phyloP scores from a whole-genome alignment of 2,113 vertebrate genomes.

The Puffinus mauretanicus region DNA sequence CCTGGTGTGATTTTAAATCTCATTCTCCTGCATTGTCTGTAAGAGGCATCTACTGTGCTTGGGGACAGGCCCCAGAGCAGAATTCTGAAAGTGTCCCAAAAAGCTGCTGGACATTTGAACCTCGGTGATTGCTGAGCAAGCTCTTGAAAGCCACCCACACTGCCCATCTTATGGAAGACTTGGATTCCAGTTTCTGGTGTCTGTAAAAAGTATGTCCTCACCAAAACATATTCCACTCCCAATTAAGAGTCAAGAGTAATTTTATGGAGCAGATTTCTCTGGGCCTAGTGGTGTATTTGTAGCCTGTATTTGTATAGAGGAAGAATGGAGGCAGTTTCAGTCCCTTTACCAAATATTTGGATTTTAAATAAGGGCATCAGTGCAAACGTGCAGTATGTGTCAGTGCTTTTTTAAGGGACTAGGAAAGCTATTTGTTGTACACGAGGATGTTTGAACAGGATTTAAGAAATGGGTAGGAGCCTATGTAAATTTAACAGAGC shows the following conservation, averaged over 20 bases:
- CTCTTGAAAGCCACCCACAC: not conserved
- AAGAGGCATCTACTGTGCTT: not conserved
- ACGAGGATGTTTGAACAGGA: not conserved
- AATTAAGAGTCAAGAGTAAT: not conserved
- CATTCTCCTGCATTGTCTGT: not conserved
- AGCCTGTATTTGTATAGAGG: not conserved
- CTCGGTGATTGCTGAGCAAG: not conserved
- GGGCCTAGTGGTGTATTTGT: not conserved
- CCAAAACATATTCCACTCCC: not conserved
- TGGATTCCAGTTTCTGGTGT: not conserved
- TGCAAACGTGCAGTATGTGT: not conserved
- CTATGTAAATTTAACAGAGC: not conserved
- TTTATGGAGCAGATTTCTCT: not conserved
- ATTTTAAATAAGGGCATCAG: not conserved
- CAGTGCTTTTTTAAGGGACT: not conserved
- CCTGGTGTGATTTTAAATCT: not conserved
- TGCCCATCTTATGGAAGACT: not conserved
- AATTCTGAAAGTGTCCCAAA: not conserved
- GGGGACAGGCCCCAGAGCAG: not conserved
- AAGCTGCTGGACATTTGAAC: not conserved
- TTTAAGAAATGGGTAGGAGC: not conserved
- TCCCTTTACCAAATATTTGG: slow-evolving; percentile 31
- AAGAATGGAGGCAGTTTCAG: not conserved
- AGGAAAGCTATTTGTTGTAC: not conserved
- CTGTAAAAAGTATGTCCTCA: not conserved